Evolutionary conservation across 2,113 vertebrate species (phyloP).

Genomic region (Callithrix jacchus): DNA sequence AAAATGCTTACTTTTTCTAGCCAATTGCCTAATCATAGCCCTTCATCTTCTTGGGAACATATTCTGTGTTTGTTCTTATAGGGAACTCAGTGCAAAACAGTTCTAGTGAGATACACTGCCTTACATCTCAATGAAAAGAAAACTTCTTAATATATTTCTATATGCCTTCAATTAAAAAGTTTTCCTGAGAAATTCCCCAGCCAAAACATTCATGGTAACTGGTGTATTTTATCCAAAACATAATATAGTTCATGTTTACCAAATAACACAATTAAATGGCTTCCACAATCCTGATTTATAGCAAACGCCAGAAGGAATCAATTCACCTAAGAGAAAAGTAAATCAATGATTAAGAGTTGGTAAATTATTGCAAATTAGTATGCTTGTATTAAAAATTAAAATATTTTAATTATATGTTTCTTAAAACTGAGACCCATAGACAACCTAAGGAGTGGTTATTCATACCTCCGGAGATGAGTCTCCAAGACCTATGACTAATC

Average conservation of each 20-base stretch:
- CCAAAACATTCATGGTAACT: conserved; percentile 5
- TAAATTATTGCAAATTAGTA: conserved; percentile 5
- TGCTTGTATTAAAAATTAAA: not conserved
- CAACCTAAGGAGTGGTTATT: not conserved
- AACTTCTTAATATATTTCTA: not conserved
- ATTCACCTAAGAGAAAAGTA: not conserved
- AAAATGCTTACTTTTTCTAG: not conserved
- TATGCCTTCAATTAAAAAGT: not conserved
- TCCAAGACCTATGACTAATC: not conserved
- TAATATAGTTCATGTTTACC: not conserved
- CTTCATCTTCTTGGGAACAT: not conserved
- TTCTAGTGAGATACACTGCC: not conserved
- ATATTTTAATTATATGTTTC: not conserved
- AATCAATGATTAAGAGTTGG: not conserved
- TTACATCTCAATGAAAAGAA: not conserved
- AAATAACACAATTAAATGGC: not conserved
- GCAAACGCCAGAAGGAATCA: conserved; percentile 24
- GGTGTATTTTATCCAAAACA: conserved; percentile 30
- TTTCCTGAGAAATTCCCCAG: conserved; percentile 23
- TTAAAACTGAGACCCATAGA: not conserved
- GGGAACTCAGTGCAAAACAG: not conserved
- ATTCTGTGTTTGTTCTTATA: not conserved
- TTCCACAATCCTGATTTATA: conserved; percentile 15
- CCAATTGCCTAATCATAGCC: not conserved
- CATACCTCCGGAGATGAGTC: not conserved